Base-by-base conservation (phyloP, 2,888 invertebrate genomes). In the Syritta pipiens region DNA sequence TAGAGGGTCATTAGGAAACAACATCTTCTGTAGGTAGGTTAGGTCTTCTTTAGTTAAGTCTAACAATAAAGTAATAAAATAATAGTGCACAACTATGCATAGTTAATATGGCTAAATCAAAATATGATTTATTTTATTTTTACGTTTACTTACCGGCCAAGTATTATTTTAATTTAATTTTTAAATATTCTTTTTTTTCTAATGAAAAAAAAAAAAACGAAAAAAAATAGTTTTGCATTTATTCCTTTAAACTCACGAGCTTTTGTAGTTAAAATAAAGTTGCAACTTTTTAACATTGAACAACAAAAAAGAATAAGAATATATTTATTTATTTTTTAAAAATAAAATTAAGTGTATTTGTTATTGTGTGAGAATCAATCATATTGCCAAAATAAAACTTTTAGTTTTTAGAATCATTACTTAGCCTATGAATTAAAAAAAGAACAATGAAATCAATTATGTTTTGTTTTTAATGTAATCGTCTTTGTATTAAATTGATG, bases 291-390 rank as follows among this genome's bases (percentile, higher is more conserved):
- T n/a, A 19, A 28, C 2, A 26, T 40, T 24, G 5, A 9, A 24
- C 44, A 32, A 32, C 42, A 42, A 22, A 26, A 46, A 48, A 37
- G 26, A 19, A n/a, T 14, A 57, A 42, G 17, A 28, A 24, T 48
- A 63, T 63, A 65, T n/a, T n/a, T 65, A 32, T 57, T 57, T 65
- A 65, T 32, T 55, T 53, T 55, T 40, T 22, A 48, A 14, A 30
- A 30, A 19, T 67, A 67, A 67, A 67, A 37, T 67, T 67, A 74
- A 67, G 57, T 28, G 46, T 44, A 74, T 67, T 62, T 53, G 7
- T 71, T 37, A 49, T 51, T 69, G 32, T 69, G 62, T 40, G 49
- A 57, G 12, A 63, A 63, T 22, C 26, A 42, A 32, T 32, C 37
- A 55, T 1, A 7, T 44, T 19, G 3, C 12, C 12, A 24, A 19